These are phyloP conservation scores for Andrena cerasifolii DNA, from an alignment of 1,140 invertebrate genomes.

Conservation along the genomic window DNA sequence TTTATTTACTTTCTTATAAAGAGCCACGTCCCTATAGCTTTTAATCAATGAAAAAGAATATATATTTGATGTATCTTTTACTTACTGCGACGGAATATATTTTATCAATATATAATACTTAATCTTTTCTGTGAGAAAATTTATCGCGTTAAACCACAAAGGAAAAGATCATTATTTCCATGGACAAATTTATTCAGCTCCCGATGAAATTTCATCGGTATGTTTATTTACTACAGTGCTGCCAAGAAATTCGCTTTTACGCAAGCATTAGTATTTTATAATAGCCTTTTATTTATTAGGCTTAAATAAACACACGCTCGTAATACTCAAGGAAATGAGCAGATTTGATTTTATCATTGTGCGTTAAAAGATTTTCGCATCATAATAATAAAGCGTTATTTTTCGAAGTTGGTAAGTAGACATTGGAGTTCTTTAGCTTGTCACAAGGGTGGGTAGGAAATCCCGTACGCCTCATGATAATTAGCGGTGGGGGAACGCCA, in stretches of 20 bases:
- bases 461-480: too few relatives aligned
- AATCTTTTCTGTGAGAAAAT: not conserved
- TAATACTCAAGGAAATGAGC: not conserved
- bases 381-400: constrained; percentile 6
- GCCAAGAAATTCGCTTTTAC: constrained; percentile 12
- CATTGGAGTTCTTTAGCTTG: constrained; percentile 16
- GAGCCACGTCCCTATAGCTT: not conserved
- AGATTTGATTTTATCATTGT: not conserved
- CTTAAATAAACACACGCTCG: not conserved
- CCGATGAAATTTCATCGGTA: not conserved
- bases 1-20: not conserved
- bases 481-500: too few relatives aligned
- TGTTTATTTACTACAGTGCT: constrained; percentile 46
- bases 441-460: too few relatives aligned
- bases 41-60: not conserved
- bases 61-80: not conserved
- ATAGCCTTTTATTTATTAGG: not conserved
- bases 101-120: not conserved
- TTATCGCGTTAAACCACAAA: too few relatives aligned
- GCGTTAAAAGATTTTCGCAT: not conserved
- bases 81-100: not conserved
- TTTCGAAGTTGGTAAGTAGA: constrained; percentile 47
- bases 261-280: not conserved
- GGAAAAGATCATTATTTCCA: not conserved
- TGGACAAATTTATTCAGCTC: not conserved